These are phyloP conservation scores for Capra hircus DNA, from an alignment of 2,113 vertebrate genomes.

Conservation along the genomic window DNA sequence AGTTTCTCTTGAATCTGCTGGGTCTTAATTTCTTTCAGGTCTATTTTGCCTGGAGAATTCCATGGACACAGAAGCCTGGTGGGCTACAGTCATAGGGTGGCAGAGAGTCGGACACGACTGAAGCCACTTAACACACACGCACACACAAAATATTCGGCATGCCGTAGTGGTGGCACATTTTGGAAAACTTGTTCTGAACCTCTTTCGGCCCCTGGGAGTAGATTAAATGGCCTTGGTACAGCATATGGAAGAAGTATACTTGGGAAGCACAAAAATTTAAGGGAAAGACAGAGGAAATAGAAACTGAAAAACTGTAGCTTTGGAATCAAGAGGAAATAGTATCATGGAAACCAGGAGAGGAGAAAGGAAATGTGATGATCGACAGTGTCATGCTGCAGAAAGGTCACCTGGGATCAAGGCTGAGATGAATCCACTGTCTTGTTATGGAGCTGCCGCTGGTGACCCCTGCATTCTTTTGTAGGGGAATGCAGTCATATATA, in stretches of 20 bases:
- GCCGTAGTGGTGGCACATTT: background rate
- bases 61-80: background rate
- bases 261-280: background rate
- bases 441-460: background rate
- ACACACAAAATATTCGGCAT: background rate
- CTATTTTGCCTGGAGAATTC: background rate
- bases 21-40: background rate
- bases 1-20: background rate
- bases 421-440: background rate
- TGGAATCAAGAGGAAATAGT: background rate
- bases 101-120: background rate
- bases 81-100: background rate
- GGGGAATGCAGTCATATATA: background rate
- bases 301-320: background rate
- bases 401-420: background rate
- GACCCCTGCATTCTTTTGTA: background rate
- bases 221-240: background rate
- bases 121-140: background rate
- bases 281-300: background rate
- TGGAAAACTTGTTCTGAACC: background rate
- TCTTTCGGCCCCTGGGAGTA: background rate
- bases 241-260: background rate
- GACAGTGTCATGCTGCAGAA: background rate
- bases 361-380: background rate
- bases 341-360: background rate